A percentile compares a stretch with the other conserved stretches of the same genome.
These are phyloP conservation scores for Lagopus leucura DNA, from an alignment of 2,113 vertebrate genomes.

Conservation along the genomic window DNA sequence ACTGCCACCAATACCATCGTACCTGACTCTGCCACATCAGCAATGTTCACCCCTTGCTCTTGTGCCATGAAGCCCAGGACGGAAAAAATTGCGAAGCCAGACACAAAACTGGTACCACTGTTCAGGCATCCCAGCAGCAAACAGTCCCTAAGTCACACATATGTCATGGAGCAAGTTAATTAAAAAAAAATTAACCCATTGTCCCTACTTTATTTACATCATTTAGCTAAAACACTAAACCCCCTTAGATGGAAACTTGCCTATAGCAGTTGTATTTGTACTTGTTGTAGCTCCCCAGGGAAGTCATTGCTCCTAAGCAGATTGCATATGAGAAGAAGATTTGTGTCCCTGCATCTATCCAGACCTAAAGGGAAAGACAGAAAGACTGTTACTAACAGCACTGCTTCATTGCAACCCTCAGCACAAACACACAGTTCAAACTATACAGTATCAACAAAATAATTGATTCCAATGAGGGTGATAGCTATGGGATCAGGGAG, in stretches of 20 bases:
- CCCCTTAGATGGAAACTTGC: conserved; percentile 83
- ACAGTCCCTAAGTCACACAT: conserved; percentile 99
- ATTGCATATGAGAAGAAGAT: conserved; percentile 99
- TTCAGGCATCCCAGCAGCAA: conserved; percentile 99
- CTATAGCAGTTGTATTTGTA: conserved; percentile 99
- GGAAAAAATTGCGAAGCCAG: conserved; percentile 99
- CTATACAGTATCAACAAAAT: conserved; percentile 11
- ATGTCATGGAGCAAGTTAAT: conserved; percentile 99
- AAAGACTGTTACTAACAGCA: background rate
- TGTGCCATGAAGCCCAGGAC: conserved; percentile 99
- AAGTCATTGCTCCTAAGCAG: conserved; percentile 98
- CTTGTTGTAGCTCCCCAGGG: conserved; percentile 99
- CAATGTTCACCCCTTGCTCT: conserved; percentile 99
- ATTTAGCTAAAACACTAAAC: conserved; percentile 76
- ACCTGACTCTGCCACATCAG: conserved; percentile 99
- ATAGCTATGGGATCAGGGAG: conserved; percentile 28
- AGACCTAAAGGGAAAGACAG: conserved; percentile 83
- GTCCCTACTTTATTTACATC: conserved; percentile 80
- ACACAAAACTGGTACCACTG: conserved; percentile 99
- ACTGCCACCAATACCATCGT: conserved; percentile 92
- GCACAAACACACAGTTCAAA: background rate
- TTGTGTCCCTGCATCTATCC: conserved; percentile 98
- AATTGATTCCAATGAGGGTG: conserved; percentile 21
- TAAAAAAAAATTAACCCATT: conserved; percentile 88
- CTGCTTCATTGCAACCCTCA: background rate